Conservation (phyloP, 64 coral and sea anemone genomes). For the Stylophora pistillata region DNA sequence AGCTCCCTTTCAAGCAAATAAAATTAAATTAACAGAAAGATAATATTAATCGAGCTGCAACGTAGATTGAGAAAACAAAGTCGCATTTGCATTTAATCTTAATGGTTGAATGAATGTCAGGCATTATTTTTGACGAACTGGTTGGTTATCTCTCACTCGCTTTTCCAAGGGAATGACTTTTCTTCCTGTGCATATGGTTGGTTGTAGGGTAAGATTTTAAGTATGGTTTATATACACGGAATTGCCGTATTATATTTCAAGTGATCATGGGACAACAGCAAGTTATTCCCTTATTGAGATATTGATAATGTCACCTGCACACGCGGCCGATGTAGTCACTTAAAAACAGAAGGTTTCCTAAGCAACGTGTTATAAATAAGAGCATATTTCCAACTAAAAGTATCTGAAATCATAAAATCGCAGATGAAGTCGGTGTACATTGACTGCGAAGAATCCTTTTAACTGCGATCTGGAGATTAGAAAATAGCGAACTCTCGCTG, state of each 20-base stretch:
- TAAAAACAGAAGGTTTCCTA: no score
- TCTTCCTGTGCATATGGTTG: neutral
- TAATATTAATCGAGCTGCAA: neutral
- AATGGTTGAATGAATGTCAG: neutral
- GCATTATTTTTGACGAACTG: neutral
- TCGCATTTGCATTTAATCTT: neutral
- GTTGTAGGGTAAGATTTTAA: neutral
- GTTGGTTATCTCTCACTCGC: neutral
- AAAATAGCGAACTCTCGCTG: no score
- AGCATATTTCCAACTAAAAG: no score
- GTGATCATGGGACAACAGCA: neutral
- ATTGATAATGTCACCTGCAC: neutral
- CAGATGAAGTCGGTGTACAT: no score
- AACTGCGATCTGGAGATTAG: no score
- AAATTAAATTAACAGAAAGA: neutral
- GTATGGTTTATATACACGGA: neutral
- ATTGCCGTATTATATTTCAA: neutral
- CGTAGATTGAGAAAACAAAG: neutral
- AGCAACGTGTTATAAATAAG: no score
- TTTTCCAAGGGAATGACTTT: neutral
- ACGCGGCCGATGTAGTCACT: no score
- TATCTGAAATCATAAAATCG: no score
- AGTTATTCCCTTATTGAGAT: neutral
- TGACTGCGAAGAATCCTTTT: no score
- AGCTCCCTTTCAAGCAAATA: neutral